Percentiles rank a stretch among this genome's conserved stretches.
Conservation (phyloP, 2,113 vertebrate genomes). For the Syngnathus typhle region DNA sequence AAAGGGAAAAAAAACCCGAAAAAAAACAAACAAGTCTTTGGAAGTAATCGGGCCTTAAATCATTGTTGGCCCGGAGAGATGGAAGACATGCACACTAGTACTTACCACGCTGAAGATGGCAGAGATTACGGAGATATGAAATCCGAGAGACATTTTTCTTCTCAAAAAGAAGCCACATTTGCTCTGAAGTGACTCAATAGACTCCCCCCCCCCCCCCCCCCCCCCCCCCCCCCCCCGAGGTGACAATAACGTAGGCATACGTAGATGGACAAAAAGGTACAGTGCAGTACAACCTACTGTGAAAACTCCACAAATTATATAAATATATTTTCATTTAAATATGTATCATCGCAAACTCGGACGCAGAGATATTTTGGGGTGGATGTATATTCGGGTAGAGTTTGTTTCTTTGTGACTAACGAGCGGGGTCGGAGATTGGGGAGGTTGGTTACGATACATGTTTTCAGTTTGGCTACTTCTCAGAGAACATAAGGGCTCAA, state of each 20-base stretch:
- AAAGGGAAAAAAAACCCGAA: constrained; percentile 46
- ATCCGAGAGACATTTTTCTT: constrained; percentile 62
- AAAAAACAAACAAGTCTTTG: constrained; percentile 59
- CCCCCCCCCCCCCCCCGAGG: constrained; percentile 13
- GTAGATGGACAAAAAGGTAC: constrained; percentile 69
- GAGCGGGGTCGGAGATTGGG: constrained; percentile 41
- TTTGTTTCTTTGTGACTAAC: constrained; percentile 71
- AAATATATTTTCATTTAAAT: constrained; percentile 77
- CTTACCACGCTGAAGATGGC: constrained; percentile 54
- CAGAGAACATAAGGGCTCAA: constrained; percentile 74
- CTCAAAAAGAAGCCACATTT: constrained; percentile 54
- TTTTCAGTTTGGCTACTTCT: constrained; percentile 70
- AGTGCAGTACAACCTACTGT: constrained; percentile 72
- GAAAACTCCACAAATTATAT: constrained; percentile 74
- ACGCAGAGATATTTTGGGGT: constrained; percentile 69
- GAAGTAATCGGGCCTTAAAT: constrained; percentile 64
- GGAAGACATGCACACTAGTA: constrained; percentile 59
- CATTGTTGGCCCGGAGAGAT: constrained; percentile 62
- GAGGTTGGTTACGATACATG: constrained; percentile 60
- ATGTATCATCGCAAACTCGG: constrained; percentile 69
- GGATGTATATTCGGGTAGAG: constrained; percentile 64
- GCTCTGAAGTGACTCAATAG: constrained; percentile 63
- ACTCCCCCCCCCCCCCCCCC: constrained; percentile 38
- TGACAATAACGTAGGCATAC: constrained; percentile 65
- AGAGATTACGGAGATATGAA: constrained; percentile 48